phyloP scores from a whole-genome alignment of 2,888 invertebrate genomes.

The Hyalella azteca region DNA sequence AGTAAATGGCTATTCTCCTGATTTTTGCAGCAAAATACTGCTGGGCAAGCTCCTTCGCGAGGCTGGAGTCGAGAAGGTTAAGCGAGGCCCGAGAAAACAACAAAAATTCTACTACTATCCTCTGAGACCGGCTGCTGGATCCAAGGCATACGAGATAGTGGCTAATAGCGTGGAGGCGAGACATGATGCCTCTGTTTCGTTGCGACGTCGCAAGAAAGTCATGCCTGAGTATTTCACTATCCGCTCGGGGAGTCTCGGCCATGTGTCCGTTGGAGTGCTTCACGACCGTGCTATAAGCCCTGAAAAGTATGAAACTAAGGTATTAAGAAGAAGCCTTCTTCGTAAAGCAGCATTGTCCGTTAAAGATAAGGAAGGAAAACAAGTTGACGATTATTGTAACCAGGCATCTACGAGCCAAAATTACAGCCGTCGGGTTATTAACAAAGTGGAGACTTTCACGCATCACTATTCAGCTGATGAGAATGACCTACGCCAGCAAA shows the following conservation, averaged over 20 bases:
- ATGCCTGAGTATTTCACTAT: slow-evolving; percentile 23
- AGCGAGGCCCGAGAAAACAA: slow-evolving; percentile 10
- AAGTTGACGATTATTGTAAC: no score
- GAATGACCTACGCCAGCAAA: not conserved
- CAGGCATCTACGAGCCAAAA: not conserved
- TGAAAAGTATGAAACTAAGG: not conserved
- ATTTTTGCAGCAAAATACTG: slow-evolving; percentile 36
- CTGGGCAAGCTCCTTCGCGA: slow-evolving; percentile 20
- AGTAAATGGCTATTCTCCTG: not conserved
- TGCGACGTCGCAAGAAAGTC: not conserved
- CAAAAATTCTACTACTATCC: slow-evolving; percentile 38
- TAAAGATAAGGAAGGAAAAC: not conserved
- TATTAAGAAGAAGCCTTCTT: not conserved
- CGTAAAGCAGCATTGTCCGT: no score
- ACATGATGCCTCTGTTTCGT: not conserved
- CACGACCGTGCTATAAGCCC: not conserved
- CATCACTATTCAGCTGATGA: no score
- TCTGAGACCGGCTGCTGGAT: slow-evolving; percentile 11
- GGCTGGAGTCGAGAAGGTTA: slow-evolving; percentile 34
- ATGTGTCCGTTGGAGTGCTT: slow-evolving; percentile 29
- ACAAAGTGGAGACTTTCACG: no score
- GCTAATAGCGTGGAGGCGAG: not conserved
- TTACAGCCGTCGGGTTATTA: not conserved
- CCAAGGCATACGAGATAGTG: not conserved
- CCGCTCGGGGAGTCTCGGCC: not conserved